These are phyloP conservation scores for Chaunax sp. DNA, from an alignment of 2,797 vertebrate species.

Conservation along the genomic window DNA sequence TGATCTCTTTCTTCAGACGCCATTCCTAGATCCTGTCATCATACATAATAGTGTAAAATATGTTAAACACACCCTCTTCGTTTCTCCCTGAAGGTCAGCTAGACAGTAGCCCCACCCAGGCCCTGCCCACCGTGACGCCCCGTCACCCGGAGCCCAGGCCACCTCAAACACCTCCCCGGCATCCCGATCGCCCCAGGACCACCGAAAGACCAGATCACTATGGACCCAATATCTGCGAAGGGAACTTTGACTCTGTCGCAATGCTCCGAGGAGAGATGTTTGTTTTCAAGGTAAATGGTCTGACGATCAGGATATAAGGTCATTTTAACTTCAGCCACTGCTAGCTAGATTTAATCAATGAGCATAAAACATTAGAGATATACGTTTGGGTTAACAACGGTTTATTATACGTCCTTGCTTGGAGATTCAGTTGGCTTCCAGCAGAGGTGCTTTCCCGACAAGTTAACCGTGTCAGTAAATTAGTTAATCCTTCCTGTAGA, in stretches of 20 bases:
- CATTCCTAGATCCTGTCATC: not conserved
- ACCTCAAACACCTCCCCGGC: slow-evolving; percentile 83
- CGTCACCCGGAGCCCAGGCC: slow-evolving; percentile 87
- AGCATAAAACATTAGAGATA: not conserved
- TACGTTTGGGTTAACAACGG: not conserved
- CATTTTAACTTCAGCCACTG: not conserved
- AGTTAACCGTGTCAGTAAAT: slow-evolving; percentile 43
- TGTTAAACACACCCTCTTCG: not conserved
- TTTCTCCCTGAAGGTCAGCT: slow-evolving; percentile 81
- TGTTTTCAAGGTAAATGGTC: slow-evolving; percentile 91
- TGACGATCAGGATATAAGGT: not conserved
- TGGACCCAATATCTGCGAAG: slow-evolving; percentile 94
- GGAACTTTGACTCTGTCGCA: slow-evolving; percentile 94
- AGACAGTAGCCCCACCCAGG: slow-evolving; percentile 86
- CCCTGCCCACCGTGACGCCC: slow-evolving; percentile 89
- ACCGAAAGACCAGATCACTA: slow-evolving; percentile 91
- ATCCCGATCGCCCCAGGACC: slow-evolving; percentile 85
- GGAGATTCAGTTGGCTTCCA: slow-evolving; percentile 25
- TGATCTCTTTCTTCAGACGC: no score
- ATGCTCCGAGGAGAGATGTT: slow-evolving; percentile 98
- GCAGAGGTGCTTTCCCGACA: slow-evolving; percentile 34
- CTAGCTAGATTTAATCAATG: not conserved
- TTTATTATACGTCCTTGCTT: slow-evolving; percentile 34
- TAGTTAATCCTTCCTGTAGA: slow-evolving; percentile 44
- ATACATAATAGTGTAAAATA: not conserved